Evolutionary conservation across 2,113 vertebrate species (phyloP).

Genomic region (Labrus mixtus): DNA sequence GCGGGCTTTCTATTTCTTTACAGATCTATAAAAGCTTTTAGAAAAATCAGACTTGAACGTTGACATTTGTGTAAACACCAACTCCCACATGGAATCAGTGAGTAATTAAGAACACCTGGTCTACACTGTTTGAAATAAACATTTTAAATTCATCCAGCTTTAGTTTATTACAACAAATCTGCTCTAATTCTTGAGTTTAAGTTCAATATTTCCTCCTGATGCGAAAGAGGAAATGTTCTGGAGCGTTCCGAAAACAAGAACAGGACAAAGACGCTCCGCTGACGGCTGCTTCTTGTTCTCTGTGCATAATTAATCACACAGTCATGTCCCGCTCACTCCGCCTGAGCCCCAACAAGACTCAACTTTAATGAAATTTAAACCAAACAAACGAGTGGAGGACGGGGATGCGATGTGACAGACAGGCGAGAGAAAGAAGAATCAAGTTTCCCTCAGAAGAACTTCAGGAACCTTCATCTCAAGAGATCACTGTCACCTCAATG

Average conservation of each 20-base stretch:
- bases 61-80: not conserved
- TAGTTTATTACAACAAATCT: not conserved
- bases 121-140: not conserved
- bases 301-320: constrained; percentile 62
- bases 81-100: not conserved
- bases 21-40: too few species aligned
- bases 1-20: too few species aligned
- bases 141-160: not conserved
- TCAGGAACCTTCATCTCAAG: constrained; percentile 1
- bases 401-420: constrained; percentile 25
- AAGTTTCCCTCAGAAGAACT: constrained; percentile 2
- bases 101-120: not conserved
- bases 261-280: not conserved
- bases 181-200: not conserved
- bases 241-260: not conserved
- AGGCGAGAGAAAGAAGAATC: constrained; percentile 14
- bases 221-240: not conserved
- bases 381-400: constrained; percentile 30
- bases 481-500: constrained; percentile 24
- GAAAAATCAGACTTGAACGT: not conserved
- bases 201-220: not conserved
- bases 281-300: constrained; percentile 27
- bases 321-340: constrained; percentile 40
- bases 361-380: constrained; percentile 61
- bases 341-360: constrained; percentile 19